Base-by-base conservation (phyloP, 2,797 vertebrate genomes). In the Sciaenops ocellatus region DNA sequence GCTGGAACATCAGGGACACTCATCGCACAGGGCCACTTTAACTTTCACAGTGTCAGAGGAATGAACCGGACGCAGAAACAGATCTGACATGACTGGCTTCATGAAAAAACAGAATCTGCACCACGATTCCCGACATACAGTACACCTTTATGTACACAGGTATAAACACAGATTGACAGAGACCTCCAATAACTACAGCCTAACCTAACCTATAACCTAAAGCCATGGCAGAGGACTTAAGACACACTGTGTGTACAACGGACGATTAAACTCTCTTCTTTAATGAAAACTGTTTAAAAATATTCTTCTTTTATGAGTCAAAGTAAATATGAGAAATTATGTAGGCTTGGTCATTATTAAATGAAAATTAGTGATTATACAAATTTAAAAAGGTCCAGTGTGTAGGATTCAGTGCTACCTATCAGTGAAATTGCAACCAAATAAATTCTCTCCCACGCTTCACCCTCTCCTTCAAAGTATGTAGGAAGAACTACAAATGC, bases 41-140 rank as follows among this genome's bases (percentile, higher is more conserved):
- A 69, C 51, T 66, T 22, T 59, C 20, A 52, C 50, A 59, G 51
- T 7, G 50, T 76, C 55, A 38, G 22, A 16, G 30, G n/a, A 78
- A 55, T 63, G 50, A 69, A 68, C n/a, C n/a, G 51, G 28, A 50
- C 18, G 44, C 30, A 59, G 34, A 57, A 52, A 70, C 60, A 24
- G 2, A 57, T 64, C 48, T 65, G 46, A 64, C 12, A 28, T n/a
- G 13, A 24, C 7, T 12, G 52, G 41, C 26, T 59, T 50, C 24
- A 64, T 41, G 7, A n/a, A 52, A 30, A 62, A 56, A 60, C 51
- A 54, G 66, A 30, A 59, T 47, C 41, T 41, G 34, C 55, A 67
- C 44, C 59, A 44, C 5, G 17, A 48, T 56, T 77, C 3, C 46
- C n/a, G 12, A 62, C 4, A 28, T 16, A 28, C 18, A 59, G 42